Evolutionary conservation across 2,797 vertebrate genomes (phyloP).

Genomic region (Nyctibius grandis): DNA sequence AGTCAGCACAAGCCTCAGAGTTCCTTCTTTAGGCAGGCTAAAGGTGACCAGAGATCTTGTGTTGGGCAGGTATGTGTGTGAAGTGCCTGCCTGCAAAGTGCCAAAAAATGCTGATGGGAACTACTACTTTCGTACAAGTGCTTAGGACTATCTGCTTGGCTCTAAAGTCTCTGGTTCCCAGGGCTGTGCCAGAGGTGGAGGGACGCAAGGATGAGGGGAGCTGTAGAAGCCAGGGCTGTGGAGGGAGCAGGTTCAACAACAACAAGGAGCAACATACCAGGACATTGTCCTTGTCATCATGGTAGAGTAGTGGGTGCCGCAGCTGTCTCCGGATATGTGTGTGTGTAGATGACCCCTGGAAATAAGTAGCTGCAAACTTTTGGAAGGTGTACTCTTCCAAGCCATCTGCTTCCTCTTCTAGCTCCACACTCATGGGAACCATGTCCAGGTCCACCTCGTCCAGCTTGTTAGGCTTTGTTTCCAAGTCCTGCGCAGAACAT

Average conservation of each 20-base stretch:
- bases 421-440: constrained; percentile 74
- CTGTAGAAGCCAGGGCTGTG: background rate
- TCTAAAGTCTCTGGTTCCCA: background rate
- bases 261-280: constrained; percentile 73
- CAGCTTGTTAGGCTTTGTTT: constrained; percentile 65
- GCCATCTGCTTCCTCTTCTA: constrained; percentile 77
- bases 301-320: constrained; percentile 87
- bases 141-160: background rate
- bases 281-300: constrained; percentile 85
- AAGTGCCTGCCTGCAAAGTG: background rate
- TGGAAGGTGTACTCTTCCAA: constrained; percentile 88
- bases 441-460: constrained; percentile 88
- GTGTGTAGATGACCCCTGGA: constrained; percentile 87
- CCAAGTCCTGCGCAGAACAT: constrained; percentile 77
- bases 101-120: background rate
- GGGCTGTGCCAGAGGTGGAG: background rate
- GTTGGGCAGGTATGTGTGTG: background rate
- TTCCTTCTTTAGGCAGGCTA: background rate
- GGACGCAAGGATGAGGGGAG: background rate
- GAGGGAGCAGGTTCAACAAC: background rate
- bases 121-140: background rate
- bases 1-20: background rate
- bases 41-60: background rate
- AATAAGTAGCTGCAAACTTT: constrained; percentile 93
- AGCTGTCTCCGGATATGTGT: constrained; percentile 82